Base-by-base conservation (phyloP, 2,113 vertebrate species). In the Epinephelus cyanopodus region DNA sequence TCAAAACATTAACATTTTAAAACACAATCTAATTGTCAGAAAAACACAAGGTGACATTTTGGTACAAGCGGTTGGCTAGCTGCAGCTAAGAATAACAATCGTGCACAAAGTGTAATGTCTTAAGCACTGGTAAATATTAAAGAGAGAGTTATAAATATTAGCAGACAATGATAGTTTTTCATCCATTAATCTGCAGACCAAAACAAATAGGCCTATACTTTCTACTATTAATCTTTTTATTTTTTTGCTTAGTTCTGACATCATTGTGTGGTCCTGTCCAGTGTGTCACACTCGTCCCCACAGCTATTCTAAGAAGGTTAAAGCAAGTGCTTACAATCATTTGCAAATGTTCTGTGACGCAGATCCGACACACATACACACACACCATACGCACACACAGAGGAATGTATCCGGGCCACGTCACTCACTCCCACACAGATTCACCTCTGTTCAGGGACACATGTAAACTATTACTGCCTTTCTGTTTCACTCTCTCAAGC, bases 391-490 rank as follows among this genome's bases (percentile, higher is more conserved):
- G 14, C 68, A 68, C 25, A 54, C 63, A 68, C 56, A 5, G 10
- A 14, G 45, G 19, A 86, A 82, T 76, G 33, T 33, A 80, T 66
- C 72, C 23, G 12, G 48, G 72, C 76, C 68, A 80, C 60, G 52
- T 81, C 82, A 75, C 71, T 76, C 45, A 7, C 62, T 79, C 7
- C 18, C 25, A 47, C 68, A 87, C 72, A 75, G 63, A 68, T 17
- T 64, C 82, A 72, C 62, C 74, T 68, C 73, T 60, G 11, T 76
- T 77, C 21, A 65, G 50, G 23, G 77, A 79, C 65, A 83, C 68
- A 21, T 83, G 61, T 72, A 23, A 73, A 62, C 81, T 21, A 86
- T 82, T 86, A 76, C 39, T 21, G 75, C 53, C 42, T 29, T 45
- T 47, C 58, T 63, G 18, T 75, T 65, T 61, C 61, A 56, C 53